phyloP scores from a whole-genome alignment of 2,888 invertebrate genomes.

The Ariolimax columbianus region DNA sequence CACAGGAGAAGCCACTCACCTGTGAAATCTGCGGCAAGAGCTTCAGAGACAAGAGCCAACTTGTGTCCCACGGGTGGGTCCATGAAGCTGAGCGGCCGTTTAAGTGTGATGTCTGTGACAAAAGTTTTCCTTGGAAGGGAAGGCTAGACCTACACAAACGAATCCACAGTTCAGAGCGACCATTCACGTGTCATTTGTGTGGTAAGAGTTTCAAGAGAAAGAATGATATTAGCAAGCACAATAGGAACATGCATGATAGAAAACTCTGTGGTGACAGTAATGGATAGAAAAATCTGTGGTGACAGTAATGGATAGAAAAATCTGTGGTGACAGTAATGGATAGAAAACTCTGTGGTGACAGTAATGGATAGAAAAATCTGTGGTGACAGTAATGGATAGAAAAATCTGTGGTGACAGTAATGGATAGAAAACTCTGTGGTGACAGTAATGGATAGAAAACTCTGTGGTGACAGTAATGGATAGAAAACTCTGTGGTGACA shows the following conservation, averaged over 20 bases:
- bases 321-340: too few species aligned
- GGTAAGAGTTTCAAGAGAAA: constrained; percentile 12
- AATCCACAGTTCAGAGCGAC: neutral
- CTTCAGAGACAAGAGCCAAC: neutral
- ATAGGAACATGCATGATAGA: neutral
- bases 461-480: too few species aligned
- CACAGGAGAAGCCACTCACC: neutral
- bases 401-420: too few species aligned
- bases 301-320: too few species aligned
- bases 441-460: too few species aligned
- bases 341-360: too few species aligned
- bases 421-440: too few species aligned
- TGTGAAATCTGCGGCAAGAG: constrained; percentile 7
- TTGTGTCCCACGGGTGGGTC: neutral
- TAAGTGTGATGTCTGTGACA: constrained; percentile 32
- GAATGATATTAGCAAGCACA: constrained; percentile 19
- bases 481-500: too few species aligned
- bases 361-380: too few species aligned
- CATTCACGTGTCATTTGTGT: neutral
- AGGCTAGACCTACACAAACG: neutral
- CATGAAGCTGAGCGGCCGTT: neutral
- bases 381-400: too few species aligned
- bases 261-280: neutral
- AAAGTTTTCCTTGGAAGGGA: constrained; percentile 30
- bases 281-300: too few species aligned